phyloP scores from a whole-genome alignment of 2,888 invertebrate genomes.

The Zeuzera pyrina region DNA sequence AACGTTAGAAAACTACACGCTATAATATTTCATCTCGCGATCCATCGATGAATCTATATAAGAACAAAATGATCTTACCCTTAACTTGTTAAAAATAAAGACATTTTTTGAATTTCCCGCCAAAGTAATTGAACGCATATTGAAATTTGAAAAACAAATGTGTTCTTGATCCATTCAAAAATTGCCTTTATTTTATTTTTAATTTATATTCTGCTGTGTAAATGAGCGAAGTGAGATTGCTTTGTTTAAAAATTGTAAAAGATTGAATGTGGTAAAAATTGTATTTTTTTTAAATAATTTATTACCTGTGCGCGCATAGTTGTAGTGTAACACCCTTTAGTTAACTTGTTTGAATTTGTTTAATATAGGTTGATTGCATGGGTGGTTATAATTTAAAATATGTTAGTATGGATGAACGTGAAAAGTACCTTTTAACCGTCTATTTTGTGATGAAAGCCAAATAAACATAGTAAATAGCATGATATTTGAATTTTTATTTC shows the following conservation, averaged over 20 bases:
- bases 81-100: conserved; percentile 4
- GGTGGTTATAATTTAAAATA: neutral
- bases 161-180: conserved; percentile 7
- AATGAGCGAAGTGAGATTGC: conserved; percentile 2
- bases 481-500: conserved; percentile 13
- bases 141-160: too few species aligned
- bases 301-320: conserved; percentile 16
- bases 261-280: conserved; percentile 20
- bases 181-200: conserved; percentile 3
- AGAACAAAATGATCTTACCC: conserved; percentile 6
- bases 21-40: conserved; percentile 11
- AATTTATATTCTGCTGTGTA: conserved; percentile 2
- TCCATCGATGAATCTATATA: conserved; percentile 12
- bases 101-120: conserved; percentile 6
- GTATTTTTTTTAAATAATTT: conserved; percentile 15
- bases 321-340: neutral
- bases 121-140: too few species aligned
- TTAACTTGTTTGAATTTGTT: neutral
- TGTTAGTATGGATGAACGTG: conserved; percentile 14
- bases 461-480: conserved; percentile 43
- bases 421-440: conserved; percentile 24
- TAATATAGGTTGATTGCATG: conserved; percentile 10
- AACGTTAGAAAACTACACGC: conserved; percentile 1
- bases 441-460: conserved; percentile 54
- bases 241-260: conserved; percentile 10